phyloP scores from a whole-genome alignment of 2,888 invertebrate genomes.

The Hesperia comma region DNA sequence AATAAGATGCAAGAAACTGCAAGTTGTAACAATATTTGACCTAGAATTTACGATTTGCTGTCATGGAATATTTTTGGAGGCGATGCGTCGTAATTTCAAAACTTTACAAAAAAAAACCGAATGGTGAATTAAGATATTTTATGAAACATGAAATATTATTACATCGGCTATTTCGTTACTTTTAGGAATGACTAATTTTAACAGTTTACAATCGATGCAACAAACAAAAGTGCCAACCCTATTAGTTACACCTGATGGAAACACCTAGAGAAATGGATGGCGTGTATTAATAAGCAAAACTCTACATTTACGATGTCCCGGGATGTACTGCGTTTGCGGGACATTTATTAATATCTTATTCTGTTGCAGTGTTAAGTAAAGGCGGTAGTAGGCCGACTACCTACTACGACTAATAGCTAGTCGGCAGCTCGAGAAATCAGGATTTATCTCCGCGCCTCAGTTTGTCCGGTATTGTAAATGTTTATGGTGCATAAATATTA shows the following conservation, averaged over 20 bases:
- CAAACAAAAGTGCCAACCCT: constrained; percentile 12
- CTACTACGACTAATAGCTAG: too few species aligned
- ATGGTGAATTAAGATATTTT: too few species aligned
- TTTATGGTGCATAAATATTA: constrained; percentile 11
- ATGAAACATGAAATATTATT: too few species aligned
- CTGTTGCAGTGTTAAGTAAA: constrained; percentile 8
- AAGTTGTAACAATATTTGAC: too few species aligned
- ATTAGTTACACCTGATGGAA: constrained; percentile 12
- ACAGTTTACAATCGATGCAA: neutral
- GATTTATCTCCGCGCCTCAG: neutral
- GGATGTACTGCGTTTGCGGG: constrained; percentile 7
- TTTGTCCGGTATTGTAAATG: constrained; percentile 19
- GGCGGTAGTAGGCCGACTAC: too few species aligned
- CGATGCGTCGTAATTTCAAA: too few species aligned
- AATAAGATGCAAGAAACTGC: too few species aligned
- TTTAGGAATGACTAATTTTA: neutral
- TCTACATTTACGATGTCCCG: constrained; percentile 26
- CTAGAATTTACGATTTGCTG: too few species aligned
- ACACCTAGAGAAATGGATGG: constrained; percentile 13
- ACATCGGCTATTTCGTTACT: too few species aligned
- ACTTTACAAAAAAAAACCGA: too few species aligned
- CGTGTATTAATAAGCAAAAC: constrained; percentile 34
- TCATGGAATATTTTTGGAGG: neutral
- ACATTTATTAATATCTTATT: constrained; percentile 32
- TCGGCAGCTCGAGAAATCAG: constrained; percentile 14